Base-by-base conservation (phyloP, 2,797 vertebrate genomes). In the Thamnophis elegans region DNA sequence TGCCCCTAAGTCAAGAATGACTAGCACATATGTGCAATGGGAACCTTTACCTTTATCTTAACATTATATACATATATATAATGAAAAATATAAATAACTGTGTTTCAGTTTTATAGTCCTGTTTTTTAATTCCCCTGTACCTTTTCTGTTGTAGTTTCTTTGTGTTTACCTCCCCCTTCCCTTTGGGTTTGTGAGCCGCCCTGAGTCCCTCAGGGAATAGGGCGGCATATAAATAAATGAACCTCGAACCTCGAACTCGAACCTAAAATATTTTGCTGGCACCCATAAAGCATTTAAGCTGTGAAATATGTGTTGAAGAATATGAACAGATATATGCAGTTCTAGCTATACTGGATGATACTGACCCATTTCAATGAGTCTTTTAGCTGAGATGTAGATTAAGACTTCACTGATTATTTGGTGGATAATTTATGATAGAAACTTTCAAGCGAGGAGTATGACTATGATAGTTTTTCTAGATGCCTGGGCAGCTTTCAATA, bases 211-310 rank as follows among this genome's bases (percentile, higher is more conserved):
- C n/a, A n/a, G n/a, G n/a, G n/a, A n/a, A n/a, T n/a, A n/a, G n/a
- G n/a, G n/a, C n/a, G n/a, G n/a, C n/a, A n/a, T n/a, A n/a, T n/a
- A n/a, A n/a, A n/a, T n/a, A n/a, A n/a, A n/a, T n/a, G n/a, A n/a
- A n/a, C n/a, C n/a, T n/a, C n/a, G n/a, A n/a, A n/a, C n/a, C n/a
- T n/a, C n/a, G n/a, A n/a, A n/a, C n/a, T n/a, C n/a, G n/a, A n/a
- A n/a, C n/a, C 25, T 92, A 89, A 85, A 92, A 85, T 53, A 78
- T 86, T 92, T 89, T 89, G 53, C 22, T 25, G 78, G 85, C 18
- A 58, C 4, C 59, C 16, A 28, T 92, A 58, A 90, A 58, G 65
- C 55, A 92, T 58, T 91, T 73, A 87, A 73, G 54, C 1, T 58
- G 26, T 28, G 16, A 88, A 92, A 92, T 6, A 13, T 1, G 4